Conservation (phyloP, 2,797 vertebrate genomes). For the Erethizon dorsatum region DNA sequence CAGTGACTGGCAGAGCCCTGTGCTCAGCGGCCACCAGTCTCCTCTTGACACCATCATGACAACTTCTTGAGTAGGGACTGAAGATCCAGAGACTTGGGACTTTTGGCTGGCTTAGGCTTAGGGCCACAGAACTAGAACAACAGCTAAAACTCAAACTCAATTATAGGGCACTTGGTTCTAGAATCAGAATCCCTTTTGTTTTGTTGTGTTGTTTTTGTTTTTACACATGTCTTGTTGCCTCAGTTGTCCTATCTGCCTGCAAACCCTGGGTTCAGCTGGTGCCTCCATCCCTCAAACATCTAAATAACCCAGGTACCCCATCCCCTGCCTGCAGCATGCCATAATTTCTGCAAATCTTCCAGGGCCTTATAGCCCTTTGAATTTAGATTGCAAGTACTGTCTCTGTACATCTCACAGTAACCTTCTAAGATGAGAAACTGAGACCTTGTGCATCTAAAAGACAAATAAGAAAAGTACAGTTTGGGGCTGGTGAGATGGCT, state of each 20-base stretch:
- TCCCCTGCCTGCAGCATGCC: background rate
- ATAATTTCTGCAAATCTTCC: background rate
- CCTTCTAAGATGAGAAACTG: constrained; percentile 15
- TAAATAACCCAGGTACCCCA: background rate
- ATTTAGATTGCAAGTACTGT: background rate
- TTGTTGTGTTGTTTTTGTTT: constrained; percentile 34
- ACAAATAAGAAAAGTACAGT: background rate
- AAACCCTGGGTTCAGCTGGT: background rate
- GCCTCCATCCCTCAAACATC: background rate
- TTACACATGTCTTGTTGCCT: constrained; percentile 1
- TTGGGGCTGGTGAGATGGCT: no score
- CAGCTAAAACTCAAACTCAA: background rate
- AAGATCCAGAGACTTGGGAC: background rate
- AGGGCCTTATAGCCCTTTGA: background rate
- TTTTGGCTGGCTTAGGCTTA: background rate
- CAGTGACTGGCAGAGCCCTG: background rate
- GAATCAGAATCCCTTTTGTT: background rate
- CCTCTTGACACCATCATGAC: background rate
- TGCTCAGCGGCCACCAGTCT: background rate
- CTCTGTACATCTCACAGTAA: background rate
- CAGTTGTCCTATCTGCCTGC: background rate
- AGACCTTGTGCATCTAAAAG: background rate
- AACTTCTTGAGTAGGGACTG: background rate
- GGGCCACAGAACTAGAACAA: background rate
- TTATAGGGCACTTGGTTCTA: background rate